Conservation (phyloP, 2,888 invertebrate species). For the Syrphus vitripennis region DNA sequence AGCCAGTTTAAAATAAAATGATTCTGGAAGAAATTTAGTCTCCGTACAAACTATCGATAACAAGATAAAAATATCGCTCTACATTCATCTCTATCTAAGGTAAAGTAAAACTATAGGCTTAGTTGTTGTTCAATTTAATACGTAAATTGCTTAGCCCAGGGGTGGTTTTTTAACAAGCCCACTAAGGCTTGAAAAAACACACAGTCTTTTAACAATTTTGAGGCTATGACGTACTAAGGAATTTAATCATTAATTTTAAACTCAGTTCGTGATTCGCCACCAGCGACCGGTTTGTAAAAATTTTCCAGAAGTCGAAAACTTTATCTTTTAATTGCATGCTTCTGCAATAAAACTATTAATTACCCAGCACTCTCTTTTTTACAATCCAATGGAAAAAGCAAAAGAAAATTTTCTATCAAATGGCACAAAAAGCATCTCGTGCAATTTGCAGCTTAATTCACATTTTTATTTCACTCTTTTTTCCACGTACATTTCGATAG, state of each 20-base stretch:
- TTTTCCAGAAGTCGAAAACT: slow-evolving; percentile 3
- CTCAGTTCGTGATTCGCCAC: background rate
- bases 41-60: too few species aligned
- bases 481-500: background rate
- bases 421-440: slow-evolving; percentile 26
- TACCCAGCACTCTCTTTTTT: slow-evolving; percentile 10
- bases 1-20: too few species aligned
- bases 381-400: background rate
- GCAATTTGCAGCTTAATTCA: slow-evolving; percentile 33
- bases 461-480: background rate
- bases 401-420: background rate
- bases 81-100: too few species aligned
- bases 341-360: slow-evolving; percentile 28
- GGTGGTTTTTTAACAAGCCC: too few species aligned
- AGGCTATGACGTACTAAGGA: too few species aligned
- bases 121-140: too few species aligned
- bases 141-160: too few species aligned
- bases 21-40: too few species aligned
- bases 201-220: too few species aligned
- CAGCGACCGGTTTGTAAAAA: background rate
- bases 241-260: background rate
- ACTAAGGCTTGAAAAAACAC: too few species aligned
- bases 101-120: too few species aligned
- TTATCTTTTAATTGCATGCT: slow-evolving; percentile 29
- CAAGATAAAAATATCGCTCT: too few species aligned